Conservation (phyloP, 2,888 invertebrate species). For the Xiphydria camelus region DNA sequence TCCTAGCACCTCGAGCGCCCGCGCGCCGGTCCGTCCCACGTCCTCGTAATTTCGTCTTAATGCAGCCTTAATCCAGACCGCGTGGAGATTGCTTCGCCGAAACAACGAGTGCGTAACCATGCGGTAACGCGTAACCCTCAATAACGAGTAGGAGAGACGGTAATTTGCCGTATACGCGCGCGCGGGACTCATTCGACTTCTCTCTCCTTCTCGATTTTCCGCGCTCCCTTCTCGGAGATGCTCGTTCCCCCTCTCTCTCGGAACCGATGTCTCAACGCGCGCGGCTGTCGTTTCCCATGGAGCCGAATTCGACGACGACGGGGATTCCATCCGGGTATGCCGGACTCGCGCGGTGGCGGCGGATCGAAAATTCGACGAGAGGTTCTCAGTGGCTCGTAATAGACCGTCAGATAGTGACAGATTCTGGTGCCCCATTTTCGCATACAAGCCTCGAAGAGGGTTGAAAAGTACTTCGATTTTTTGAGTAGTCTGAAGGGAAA, state of each 20-base stretch:
- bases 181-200: neutral
- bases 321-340: neutral
- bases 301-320: neutral
- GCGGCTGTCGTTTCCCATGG: conserved; percentile 27
- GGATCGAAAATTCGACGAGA: neutral
- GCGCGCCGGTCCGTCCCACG: conserved; percentile 15
- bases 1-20: no score
- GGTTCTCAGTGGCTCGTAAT: no score
- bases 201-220: conserved; percentile 9
- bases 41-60: conserved; percentile 21
- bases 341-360: neutral
- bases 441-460: no score
- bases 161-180: neutral
- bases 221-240: no score
- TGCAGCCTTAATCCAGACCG: conserved; percentile 11
- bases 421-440: no score
- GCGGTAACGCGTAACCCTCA: conserved; percentile 3
- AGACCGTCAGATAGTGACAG: no score
- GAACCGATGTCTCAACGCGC: no score
- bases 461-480: no score
- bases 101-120: conserved; percentile 8
- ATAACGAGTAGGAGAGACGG: neutral
- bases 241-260: neutral
- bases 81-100: conserved; percentile 1
- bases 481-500: no score